A percentile compares a stretch with the other conserved stretches of the same genome.
Evolutionary conservation across 2,797 vertebrate genomes (phyloP).

Genomic region (Pygocentrus nattereri): DNA sequence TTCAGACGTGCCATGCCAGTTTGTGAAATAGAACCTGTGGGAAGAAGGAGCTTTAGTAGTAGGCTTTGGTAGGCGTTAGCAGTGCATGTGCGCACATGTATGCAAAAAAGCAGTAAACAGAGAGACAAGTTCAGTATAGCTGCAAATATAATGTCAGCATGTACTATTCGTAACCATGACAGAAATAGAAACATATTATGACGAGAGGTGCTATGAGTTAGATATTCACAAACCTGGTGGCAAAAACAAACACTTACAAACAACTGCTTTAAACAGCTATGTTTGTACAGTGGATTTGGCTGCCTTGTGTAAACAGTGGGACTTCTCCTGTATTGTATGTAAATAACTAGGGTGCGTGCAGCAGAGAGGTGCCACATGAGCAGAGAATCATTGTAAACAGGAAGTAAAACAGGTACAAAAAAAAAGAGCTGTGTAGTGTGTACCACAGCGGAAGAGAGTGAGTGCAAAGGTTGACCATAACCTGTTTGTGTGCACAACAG

Average conservation of each 20-base stretch:
- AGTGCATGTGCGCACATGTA: background rate
- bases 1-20: constrained; percentile 97
- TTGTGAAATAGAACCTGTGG: constrained; percentile 92
- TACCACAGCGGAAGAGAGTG: constrained; percentile 54
- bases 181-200: background rate
- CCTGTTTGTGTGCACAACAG: constrained; percentile 61
- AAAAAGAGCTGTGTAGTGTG: constrained; percentile 25
- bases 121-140: background rate
- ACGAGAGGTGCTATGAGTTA: background rate
- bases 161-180: background rate
- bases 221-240: background rate
- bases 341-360: constrained; percentile 42
- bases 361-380: constrained; percentile 34
- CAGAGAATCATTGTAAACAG: constrained; percentile 62
- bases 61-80: background rate
- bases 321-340: constrained; percentile 27
- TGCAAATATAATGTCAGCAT: background rate
- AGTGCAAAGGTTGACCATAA: constrained; percentile 59
- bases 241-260: background rate
- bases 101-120: background rate
- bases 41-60: no score
- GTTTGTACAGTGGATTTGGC: background rate
- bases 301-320: constrained; percentile 24
- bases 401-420: constrained; percentile 61
- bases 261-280: background rate